phyloP scores from a whole-genome alignment of 2,797 vertebrate genomes.

The Ptychobarbus kaznakovi region DNA sequence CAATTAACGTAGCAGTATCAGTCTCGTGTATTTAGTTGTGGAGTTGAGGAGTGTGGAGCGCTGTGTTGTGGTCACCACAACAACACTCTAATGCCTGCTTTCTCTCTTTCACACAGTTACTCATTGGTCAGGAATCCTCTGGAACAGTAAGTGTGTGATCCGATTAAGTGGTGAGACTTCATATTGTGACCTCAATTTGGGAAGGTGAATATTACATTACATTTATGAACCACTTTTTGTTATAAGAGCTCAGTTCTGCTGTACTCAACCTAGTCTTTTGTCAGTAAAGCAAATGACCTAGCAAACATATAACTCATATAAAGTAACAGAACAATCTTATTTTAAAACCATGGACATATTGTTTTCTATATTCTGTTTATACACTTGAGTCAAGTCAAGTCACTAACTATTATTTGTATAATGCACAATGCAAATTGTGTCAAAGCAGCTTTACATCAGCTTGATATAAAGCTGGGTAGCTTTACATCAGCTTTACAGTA shows the following conservation, averaged over 20 bases:
- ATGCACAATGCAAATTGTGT: too few relatives aligned
- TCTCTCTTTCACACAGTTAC: not conserved
- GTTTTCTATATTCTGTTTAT: not conserved
- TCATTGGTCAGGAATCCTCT: constrained; percentile 23
- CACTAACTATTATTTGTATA: too few relatives aligned
- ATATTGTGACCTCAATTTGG: constrained; percentile 13
- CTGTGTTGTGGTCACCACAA: too few relatives aligned
- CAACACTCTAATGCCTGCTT: not conserved
- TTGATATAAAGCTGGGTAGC: too few relatives aligned
- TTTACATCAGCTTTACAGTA: too few relatives aligned
- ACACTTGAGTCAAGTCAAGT: not conserved
- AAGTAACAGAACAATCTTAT: not conserved
- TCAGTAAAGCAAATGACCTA: not conserved
- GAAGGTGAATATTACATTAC: not conserved
- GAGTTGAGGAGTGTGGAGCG: too few relatives aligned
- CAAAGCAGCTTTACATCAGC: too few relatives aligned
- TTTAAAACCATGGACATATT: not conserved
- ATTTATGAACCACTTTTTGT: not conserved
- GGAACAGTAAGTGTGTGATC: constrained; percentile 29
- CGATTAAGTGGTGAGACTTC: constrained; percentile 7
- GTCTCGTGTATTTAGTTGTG: too few relatives aligned
- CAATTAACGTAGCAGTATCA: too few relatives aligned
- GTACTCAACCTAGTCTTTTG: not conserved
- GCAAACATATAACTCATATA: not conserved
- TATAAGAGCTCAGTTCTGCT: not conserved